Conservation (phyloP, 2,113 vertebrate species). For the Cyphotilapia sp. region DNA sequence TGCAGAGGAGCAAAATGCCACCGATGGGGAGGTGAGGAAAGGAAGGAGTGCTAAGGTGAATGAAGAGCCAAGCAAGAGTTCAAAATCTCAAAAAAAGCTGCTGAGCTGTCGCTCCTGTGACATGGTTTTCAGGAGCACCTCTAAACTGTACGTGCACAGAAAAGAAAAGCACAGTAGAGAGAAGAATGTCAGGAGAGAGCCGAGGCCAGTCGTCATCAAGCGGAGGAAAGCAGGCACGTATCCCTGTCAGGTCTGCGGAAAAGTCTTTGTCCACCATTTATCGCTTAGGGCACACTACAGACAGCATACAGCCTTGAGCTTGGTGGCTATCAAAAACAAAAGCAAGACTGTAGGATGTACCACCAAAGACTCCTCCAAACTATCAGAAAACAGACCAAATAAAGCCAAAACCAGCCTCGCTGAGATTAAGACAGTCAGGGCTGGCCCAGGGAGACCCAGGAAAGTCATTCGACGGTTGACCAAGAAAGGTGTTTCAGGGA, state of each 20-base stretch:
- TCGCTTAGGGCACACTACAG: constrained; percentile 54
- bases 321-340: background rate
- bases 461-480: background rate
- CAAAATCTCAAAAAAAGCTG: background rate
- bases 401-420: background rate
- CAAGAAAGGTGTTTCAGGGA: background rate
- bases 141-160: constrained; percentile 58
- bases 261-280: constrained; percentile 65
- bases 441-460: constrained; percentile 2
- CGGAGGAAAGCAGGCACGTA: constrained; percentile 13
- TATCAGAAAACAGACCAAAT: background rate
- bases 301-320: background rate
- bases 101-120: constrained; percentile 67
- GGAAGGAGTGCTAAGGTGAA: background rate
- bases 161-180: constrained; percentile 65
- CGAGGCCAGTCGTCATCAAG: background rate
- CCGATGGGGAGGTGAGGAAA: background rate
- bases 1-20: background rate
- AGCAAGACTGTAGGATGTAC: background rate
- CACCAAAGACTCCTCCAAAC: background rate
- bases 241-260: constrained; percentile 60
- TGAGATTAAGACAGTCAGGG: background rate
- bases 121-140: constrained; percentile 57
- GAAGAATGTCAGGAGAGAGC: background rate
- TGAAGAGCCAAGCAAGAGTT: background rate